A percentile compares a stretch with the other conserved stretches of the same genome.
Evolutionary conservation across 2,888 invertebrate species (phyloP).

Genomic region (Cancer borealis): DNA sequence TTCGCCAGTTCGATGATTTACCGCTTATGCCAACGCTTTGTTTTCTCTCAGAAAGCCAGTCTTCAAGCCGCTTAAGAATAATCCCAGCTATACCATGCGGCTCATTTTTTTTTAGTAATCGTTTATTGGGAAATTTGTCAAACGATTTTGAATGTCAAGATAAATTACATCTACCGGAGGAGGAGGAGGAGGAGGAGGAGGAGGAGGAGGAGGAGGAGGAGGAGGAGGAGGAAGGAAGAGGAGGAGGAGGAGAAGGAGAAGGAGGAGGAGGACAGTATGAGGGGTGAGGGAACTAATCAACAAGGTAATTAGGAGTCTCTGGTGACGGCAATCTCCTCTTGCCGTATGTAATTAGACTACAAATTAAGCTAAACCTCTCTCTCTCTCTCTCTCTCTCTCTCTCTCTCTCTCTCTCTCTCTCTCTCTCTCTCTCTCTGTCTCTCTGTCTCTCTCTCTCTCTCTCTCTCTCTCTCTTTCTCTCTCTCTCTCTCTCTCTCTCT

Average conservation of each 20-base stretch:
- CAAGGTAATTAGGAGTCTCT: constrained; percentile 24
- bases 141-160: no score
- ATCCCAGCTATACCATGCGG: no score
- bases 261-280: background rate
- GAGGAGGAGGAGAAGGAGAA: background rate
- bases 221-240: constrained; percentile 4
- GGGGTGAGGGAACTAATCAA: constrained; percentile 15
- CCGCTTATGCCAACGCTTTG: no score
- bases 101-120: no score
- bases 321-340: constrained; percentile 24
- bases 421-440: background rate
- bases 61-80: no score
- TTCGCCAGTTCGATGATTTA: no score
- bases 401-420: constrained; percentile 12
- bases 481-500: background rate
- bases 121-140: no score
- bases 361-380: background rate
- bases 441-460: background rate
- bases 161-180: background rate
- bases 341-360: constrained; percentile 29
- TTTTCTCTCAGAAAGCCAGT: no score
- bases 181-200: constrained; percentile 2
- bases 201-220: constrained; percentile 26
- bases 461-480: background rate
- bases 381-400: background rate